Base-by-base conservation (phyloP, 2,113 vertebrate species). In the Phaetusa simplex region DNA sequence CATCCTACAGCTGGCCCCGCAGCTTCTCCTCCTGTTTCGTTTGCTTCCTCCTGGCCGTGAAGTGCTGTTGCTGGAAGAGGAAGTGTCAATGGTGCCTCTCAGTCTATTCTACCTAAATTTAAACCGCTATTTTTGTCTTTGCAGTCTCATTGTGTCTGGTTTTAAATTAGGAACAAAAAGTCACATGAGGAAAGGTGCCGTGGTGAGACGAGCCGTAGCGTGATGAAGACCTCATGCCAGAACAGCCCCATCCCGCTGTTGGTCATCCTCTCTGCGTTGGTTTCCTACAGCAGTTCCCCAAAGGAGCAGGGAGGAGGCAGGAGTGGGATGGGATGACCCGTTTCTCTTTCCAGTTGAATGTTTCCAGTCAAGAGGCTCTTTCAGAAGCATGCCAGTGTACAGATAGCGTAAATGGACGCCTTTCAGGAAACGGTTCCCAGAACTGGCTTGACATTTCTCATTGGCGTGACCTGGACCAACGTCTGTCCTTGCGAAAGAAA, bases 321-420 rank as follows among this genome's bases (percentile, higher is more conserved):
- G 29, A 82, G 34, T 0, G 1, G 92, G 79, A 76, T 56, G 66
- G 62, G 77, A 78, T 90, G 87, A 90, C 26, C 71, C 4, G 1
- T 56, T 87, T 95, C 66, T 85, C 52, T 86, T 91, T 56, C 64
- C 86, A 79, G 34, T n/a, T 42, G 85, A 88, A 23, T 20, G 59
- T 95, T 97, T 96, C 96, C 96, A 96, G 93, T 89, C 94, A 95
- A 70, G 77, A 70, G 49, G 67, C 80, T 67, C 86, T 77, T 71
- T 29, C 24, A 88, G 66, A 69, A 74, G 64, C 1, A 0, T 91
- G 85, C 9, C 5, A 6, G 6, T 4, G 2, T 59, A 36, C 79
- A 74, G 91, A 80, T 82, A 94, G 79, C 29, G 14, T n/a, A 55
- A 45, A 45, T 8, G 26, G 71, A 47, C 1, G 1, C 2, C 0